Conservation (phyloP, 2,113 vertebrate species). For the Poecilia latipinna region DNA sequence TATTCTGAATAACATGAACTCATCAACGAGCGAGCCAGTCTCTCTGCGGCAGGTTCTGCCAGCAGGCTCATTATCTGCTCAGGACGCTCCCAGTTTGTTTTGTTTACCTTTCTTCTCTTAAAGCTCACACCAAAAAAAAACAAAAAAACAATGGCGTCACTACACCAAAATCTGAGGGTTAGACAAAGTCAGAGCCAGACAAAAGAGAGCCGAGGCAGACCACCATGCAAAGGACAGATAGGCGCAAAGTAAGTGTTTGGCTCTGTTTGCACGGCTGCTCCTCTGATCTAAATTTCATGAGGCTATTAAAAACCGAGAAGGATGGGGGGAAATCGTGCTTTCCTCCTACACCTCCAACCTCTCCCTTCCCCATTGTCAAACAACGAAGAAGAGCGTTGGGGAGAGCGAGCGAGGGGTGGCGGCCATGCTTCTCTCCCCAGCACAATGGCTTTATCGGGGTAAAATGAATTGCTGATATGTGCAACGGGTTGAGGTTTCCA, state of each 20-base stretch:
- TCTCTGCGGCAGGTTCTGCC: constrained; percentile 19
- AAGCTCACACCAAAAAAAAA: constrained; percentile 4
- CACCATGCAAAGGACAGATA: constrained; percentile 37
- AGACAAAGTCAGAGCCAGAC: constrained; percentile 27
- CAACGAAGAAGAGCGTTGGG: constrained; percentile 53
- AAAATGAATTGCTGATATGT: constrained; percentile 54
- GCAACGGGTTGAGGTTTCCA: constrained; percentile 41
- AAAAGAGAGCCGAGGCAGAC: constrained; percentile 43
- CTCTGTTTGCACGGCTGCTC: constrained; percentile 57
- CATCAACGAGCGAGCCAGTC: constrained; percentile 4
- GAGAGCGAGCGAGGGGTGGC: constrained; percentile 46
- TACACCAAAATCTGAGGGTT: constrained; percentile 26
- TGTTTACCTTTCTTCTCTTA: constrained; percentile 21
- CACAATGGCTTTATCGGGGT: constrained; percentile 61
- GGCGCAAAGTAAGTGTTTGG: constrained; percentile 48
- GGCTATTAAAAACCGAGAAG: constrained; percentile 65
- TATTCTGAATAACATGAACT: constrained; percentile 17
- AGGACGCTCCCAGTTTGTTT: constrained; percentile 5
- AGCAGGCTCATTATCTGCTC: constrained; percentile 20
- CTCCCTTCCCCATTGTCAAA: constrained; percentile 59
- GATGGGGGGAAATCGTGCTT: constrained; percentile 57
- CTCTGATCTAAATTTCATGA: constrained; percentile 77
- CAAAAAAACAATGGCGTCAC: constrained; percentile 13
- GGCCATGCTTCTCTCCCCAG: constrained; percentile 61
- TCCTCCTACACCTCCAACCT: constrained; percentile 37